Base-by-base conservation (phyloP, 2,113 vertebrate species). In the Numenius arquata region DNA sequence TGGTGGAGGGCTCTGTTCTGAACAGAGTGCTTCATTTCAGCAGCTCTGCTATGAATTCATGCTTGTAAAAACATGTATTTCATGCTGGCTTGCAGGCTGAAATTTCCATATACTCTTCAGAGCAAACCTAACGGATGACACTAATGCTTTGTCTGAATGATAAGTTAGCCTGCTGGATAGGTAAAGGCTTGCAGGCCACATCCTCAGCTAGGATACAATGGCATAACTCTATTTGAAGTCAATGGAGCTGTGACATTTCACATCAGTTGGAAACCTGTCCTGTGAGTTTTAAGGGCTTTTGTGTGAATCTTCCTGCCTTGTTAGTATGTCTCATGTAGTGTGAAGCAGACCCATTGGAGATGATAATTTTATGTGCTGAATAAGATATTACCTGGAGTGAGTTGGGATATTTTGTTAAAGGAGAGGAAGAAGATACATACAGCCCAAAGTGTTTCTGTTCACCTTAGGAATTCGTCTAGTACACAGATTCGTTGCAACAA, bases 41-140 rank as follows among this genome's bases (percentile, higher is more conserved):
- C 41, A 45, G 11, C 23, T 74, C 65, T 58, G 45, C 59, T 93
- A 78, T 63, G 71, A 85, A 90, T 90, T 82, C 80, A n/a, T 70
- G 56, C 86, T 93, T 96, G 73, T 74, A 82, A 85, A 96, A 94
- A 75, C 82, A 72, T 59, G 29, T 21, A 43, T 72, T 82, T 96
- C 71, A 86, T 80, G 56, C 93, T 93, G 93, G 52, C 63, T 94
- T 6, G 1, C 55, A 58, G 67, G 55, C 63, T 94, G 76, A 71
- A 79, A 90, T 95, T 85, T 95, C 74, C 85, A 65, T 93, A 73
- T 80, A 40, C 25, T 85, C 68, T 81, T 90, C 75, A 38, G 74
- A 88, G 59, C 70, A 82, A 92, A 79, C 67, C 78, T 89, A 87
- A 80, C 1, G 2, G 76, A 67, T 88, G 82, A 83, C 67, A 70